phyloP scores from a whole-genome alignment of 2,113 vertebrate species.

The Otolemur garnettii region DNA sequence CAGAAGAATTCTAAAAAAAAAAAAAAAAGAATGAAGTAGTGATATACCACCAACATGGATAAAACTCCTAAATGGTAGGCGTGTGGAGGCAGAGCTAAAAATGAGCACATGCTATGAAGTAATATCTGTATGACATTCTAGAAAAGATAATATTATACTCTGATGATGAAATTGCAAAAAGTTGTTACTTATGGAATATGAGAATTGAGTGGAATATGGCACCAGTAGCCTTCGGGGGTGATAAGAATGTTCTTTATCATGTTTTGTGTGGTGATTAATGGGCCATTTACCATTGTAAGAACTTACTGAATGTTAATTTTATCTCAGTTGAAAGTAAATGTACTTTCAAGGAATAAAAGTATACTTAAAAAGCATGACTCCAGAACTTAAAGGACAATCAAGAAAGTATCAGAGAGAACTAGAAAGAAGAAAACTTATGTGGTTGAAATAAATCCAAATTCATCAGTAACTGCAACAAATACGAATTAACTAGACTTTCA shows the following conservation, averaged over 20 bases:
- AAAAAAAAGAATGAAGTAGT: neutral
- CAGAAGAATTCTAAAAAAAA: neutral
- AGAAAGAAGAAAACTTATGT: neutral
- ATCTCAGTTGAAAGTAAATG: neutral
- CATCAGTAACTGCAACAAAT: neutral
- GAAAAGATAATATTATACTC: neutral
- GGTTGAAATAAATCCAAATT: neutral
- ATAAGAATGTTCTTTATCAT: neutral
- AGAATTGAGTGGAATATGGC: neutral
- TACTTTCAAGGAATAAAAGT: neutral
- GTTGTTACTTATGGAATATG: neutral
- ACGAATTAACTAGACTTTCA: neutral
- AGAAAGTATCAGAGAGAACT: neutral
- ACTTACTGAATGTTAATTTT: neutral
- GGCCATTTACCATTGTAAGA: neutral
- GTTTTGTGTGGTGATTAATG: neutral
- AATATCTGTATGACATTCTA: neutral
- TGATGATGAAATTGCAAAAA: neutral
- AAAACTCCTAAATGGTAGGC: neutral
- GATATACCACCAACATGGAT: neutral
- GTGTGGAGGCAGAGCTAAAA: neutral
- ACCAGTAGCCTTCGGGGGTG: neutral
- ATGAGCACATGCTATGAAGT: too few species aligned
- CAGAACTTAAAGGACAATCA: neutral
- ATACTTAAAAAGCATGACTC: neutral